Conservation (phyloP, 1,140 invertebrate species). For the Drosophila rhopaloa region DNA sequence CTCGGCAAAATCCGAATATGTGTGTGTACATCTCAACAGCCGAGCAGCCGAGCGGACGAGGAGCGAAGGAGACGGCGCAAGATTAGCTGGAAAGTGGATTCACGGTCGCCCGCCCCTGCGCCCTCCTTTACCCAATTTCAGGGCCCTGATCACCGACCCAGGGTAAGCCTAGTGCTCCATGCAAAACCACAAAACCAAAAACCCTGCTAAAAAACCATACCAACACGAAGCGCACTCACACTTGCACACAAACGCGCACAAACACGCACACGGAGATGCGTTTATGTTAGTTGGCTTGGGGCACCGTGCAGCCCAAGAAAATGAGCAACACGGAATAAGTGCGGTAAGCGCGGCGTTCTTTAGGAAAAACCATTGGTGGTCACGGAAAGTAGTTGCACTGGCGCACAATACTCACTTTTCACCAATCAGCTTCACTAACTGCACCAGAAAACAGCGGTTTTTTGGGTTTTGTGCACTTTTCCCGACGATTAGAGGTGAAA, state of each 20-base stretch:
- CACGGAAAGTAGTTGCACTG: not conserved
- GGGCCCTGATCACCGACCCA: too few species aligned
- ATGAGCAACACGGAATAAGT: not conserved
- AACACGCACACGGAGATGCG: not conserved
- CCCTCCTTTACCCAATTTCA: too few species aligned
- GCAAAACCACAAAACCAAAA: not conserved
- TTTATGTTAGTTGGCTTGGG: slow-evolving; percentile 23
- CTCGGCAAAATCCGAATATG: slow-evolving; percentile 7
- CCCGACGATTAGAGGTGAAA: not conserved
- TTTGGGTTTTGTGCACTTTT: slow-evolving; percentile 29
- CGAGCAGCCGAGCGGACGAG: not conserved
- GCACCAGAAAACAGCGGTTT: slow-evolving; percentile 20
- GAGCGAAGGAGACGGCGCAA: not conserved
- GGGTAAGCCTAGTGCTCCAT: not conserved
- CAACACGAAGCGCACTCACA: slow-evolving; percentile 20
- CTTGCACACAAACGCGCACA: slow-evolving; percentile 7
- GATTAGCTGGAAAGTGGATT: slow-evolving; percentile 2
- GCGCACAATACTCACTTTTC: slow-evolving; percentile 25
- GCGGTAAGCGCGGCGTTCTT: not conserved
- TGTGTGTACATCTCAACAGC: slow-evolving; percentile 12
- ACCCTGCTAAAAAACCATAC: slow-evolving; percentile 17
- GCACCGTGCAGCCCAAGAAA: slow-evolving; percentile 12
- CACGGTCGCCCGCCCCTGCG: not conserved
- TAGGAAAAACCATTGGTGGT: not conserved
- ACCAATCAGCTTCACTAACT: slow-evolving; percentile 16